These are phyloP conservation scores for Brachionus asplanchnoidis DNA, from an alignment of 1,140 invertebrate species.

Conservation along the genomic window DNA sequence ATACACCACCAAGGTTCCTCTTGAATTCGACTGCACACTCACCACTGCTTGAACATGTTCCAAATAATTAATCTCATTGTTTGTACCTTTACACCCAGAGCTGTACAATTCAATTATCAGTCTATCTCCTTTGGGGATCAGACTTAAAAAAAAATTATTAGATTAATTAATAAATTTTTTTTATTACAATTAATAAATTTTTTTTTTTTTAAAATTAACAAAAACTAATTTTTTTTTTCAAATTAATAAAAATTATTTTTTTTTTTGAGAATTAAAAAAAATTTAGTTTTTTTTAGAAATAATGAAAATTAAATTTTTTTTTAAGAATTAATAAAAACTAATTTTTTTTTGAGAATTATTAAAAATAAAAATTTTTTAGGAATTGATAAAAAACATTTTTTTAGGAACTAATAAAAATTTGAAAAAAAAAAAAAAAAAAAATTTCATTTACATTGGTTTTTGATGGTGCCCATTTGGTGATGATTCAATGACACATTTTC, in stretches of 20 bases:
- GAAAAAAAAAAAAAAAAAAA: background rate
- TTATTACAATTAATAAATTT: background rate
- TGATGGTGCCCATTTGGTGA: slow-evolving; percentile 3
- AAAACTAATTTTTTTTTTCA: no score
- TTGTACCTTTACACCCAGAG: background rate
- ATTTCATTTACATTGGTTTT: slow-evolving; percentile 5
- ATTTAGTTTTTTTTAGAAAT: no score
- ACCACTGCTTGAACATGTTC: slow-evolving; percentile 76
- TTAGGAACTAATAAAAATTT: background rate
- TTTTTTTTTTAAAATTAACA: no score
- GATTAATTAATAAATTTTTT: background rate
- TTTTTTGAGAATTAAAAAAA: background rate
- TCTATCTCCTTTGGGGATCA: slow-evolving; percentile 33
- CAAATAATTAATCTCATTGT: slow-evolving; percentile 68
- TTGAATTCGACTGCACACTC: slow-evolving; percentile 59
- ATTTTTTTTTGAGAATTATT: no score
- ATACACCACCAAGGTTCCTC: slow-evolving; percentile 80
- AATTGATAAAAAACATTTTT: no score
- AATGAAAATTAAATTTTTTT: no score
- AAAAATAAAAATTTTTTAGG: no score
- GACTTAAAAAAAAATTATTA: background rate
- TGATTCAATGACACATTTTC: slow-evolving; percentile 36
- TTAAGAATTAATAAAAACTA: no score
- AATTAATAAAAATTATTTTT: no score
- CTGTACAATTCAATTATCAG: slow-evolving; percentile 36